A percentile compares a stretch with the other conserved stretches of the same genome.
Evolutionary conservation across 1,140 invertebrate genomes (phyloP).

Genomic region (Neodiprion pinetum): DNA sequence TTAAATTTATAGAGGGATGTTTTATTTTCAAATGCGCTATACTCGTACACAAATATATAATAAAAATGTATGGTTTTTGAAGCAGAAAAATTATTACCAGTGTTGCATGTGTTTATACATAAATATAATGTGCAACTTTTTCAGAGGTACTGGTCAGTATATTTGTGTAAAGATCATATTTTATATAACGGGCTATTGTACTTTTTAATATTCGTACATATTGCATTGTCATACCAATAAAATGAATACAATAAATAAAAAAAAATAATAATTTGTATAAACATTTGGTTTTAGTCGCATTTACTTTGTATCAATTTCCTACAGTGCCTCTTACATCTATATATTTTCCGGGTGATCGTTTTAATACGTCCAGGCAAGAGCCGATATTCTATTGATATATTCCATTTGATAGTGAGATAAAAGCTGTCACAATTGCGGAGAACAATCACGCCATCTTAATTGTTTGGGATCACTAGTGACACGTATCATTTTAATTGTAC

Average conservation of each 20-base stretch:
- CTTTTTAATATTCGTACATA: constrained; percentile 59
- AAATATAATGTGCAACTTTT: background rate
- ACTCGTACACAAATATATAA: background rate
- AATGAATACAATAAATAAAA: constrained; percentile 52
- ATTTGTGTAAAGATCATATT: constrained; percentile 60
- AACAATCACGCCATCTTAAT: too few species aligned
- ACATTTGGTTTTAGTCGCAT: background rate
- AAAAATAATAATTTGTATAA: constrained; percentile 33
- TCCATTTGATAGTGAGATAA: too few species aligned
- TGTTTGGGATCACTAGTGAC: too few species aligned
- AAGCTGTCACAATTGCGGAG: too few species aligned
- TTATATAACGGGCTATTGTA: constrained; percentile 62
- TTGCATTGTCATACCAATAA: constrained; percentile 54
- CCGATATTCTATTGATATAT: too few species aligned
- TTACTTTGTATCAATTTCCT: background rate
- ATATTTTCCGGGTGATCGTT: constrained; percentile 11
- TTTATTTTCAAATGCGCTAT: background rate
- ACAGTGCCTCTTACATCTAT: background rate
- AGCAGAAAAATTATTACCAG: background rate
- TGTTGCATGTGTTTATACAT: background rate
- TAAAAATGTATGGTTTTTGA: background rate
- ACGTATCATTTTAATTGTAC: too few species aligned
- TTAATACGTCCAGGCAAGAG: too few species aligned
- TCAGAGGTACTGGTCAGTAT: constrained; percentile 34
- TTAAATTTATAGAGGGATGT: background rate